Evolutionary conservation across 2,888 invertebrate genomes (phyloP).

Genomic region (Girardia tigrina): DNA sequence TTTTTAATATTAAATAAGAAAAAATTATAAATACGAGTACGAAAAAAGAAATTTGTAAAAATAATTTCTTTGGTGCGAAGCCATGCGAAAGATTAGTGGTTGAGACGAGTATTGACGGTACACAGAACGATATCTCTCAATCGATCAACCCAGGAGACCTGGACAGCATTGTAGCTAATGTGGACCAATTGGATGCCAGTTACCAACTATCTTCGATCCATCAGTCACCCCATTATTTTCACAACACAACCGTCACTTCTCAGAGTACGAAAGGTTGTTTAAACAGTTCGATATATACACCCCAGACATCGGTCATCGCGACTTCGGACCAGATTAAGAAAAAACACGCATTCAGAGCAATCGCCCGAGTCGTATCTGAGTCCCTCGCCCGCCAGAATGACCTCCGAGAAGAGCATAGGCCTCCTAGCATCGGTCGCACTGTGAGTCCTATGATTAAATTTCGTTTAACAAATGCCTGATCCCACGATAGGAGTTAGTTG

Average conservation of each 20-base stretch:
- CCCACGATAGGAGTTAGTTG: too few relatives aligned
- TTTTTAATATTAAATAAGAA: too few relatives aligned
- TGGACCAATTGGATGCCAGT: neutral
- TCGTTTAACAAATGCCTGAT: too few relatives aligned
- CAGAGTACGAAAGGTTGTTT: neutral
- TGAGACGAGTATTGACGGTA: too few relatives aligned
- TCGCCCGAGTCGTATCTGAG: neutral
- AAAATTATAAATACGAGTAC: too few relatives aligned
- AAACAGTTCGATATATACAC: neutral
- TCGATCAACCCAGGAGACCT: neutral
- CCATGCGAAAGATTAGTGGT: too few relatives aligned
- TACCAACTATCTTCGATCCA: neutral
- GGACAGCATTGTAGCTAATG: neutral
- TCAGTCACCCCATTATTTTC: neutral
- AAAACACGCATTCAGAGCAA: neutral
- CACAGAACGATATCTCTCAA: slow-evolving; percentile 2
- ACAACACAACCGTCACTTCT: neutral
- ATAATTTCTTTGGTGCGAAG: too few relatives aligned
- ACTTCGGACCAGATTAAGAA: neutral
- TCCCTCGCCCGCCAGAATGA: neutral
- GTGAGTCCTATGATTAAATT: too few relatives aligned
- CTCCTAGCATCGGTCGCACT: too few relatives aligned
- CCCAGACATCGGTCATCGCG: neutral
- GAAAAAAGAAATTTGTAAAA: too few relatives aligned
- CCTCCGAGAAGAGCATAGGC: neutral